phyloP scores from a whole-genome alignment of 2,888 invertebrate genomes.

The Celastrina argiolus region DNA sequence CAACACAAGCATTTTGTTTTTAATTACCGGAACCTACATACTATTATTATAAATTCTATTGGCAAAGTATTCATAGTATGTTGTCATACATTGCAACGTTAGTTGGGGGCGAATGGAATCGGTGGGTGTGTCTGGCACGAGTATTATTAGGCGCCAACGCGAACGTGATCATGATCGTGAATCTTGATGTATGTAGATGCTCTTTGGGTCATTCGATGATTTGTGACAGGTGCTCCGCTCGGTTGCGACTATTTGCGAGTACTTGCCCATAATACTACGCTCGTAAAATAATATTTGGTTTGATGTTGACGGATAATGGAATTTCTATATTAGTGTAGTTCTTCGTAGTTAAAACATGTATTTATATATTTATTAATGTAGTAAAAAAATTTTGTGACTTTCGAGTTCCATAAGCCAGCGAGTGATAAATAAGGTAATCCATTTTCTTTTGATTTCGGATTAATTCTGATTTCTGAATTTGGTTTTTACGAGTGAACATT shows the following conservation, averaged over 20 bases:
- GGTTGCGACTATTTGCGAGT: too few species aligned
- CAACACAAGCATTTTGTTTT: not conserved
- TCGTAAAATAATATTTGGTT: too few species aligned
- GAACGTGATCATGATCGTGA: constrained; percentile 4
- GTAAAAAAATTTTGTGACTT: too few species aligned
- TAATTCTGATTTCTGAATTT: too few species aligned
- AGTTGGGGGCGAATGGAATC: not conserved
- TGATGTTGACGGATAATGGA: too few species aligned
- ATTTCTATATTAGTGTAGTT: too few species aligned
- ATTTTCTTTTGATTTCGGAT: too few species aligned
- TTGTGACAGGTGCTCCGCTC: not conserved
- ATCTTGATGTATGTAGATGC: not conserved
- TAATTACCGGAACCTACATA: not conserved
- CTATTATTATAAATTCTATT: not conserved
- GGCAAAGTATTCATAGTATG: not conserved
- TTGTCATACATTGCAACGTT: not conserved
- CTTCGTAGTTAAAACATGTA: too few species aligned
- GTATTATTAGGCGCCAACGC: not conserved
- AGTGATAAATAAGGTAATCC: too few species aligned
- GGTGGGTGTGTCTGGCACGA: constrained; percentile 6
- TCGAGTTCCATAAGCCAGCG: too few species aligned
- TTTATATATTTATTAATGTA: too few species aligned
- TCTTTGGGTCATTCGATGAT: not conserved
- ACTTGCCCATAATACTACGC: too few species aligned
- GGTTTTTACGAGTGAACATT: not conserved